Conservation (phyloP, 2,888 invertebrate genomes). For the Drosophila subsilvestris region DNA sequence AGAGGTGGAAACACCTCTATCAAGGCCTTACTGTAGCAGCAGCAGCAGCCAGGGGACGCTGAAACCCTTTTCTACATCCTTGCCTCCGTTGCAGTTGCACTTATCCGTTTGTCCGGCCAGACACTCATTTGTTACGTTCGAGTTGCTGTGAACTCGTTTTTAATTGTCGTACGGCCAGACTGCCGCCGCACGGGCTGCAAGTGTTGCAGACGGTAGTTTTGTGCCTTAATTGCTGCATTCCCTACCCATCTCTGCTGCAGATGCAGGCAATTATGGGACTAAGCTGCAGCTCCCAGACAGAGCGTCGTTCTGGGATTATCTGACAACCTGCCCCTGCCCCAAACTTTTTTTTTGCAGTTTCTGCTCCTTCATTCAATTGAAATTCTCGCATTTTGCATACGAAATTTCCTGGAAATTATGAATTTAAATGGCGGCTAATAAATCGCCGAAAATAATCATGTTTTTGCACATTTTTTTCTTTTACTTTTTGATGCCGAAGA, state of each 20-base stretch:
- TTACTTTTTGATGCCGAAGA: conserved; percentile 5
- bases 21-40: not conserved
- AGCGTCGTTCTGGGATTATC: conserved; percentile 37
- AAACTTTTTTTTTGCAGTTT: conserved; percentile 5
- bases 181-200: conserved; percentile 6
- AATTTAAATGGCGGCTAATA: conserved; percentile 81
- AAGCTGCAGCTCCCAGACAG: conserved; percentile 39
- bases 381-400: conserved; percentile 67
- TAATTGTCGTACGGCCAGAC: conserved; percentile 35
- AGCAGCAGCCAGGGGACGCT: conserved; percentile 1
- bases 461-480: conserved; percentile 40
- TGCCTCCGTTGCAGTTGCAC: conserved; percentile 33
- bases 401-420: conserved; percentile 70
- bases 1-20: not conserved
- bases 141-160: conserved; percentile 40
- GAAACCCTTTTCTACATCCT: conserved; percentile 35
- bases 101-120: conserved; percentile 15
- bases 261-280: conserved; percentile 38
- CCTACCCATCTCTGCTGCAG: conserved; percentile 8
- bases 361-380: conserved; percentile 56
- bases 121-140: conserved; percentile 46
- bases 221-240: conserved; percentile 35
- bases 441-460: conserved; percentile 66
- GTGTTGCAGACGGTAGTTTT: conserved; percentile 7
- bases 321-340: not conserved